Base-by-base conservation (phyloP, 2,113 vertebrate genomes). In the Dascyllus trimaculatus region DNA sequence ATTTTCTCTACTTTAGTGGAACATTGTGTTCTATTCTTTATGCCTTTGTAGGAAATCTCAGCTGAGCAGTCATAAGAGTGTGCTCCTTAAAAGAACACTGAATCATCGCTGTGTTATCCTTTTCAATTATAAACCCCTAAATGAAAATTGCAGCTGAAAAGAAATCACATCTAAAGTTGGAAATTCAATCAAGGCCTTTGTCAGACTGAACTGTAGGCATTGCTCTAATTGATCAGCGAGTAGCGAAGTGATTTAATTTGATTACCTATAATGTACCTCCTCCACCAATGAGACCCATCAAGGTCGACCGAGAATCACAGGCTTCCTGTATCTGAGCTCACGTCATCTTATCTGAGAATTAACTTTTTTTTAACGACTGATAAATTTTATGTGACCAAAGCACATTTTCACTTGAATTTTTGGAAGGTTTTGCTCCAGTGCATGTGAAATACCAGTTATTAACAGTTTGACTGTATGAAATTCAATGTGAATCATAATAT, bases 141-240 rank as follows among this genome's bases (percentile, higher is more conserved):
- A 54, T 62, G 54, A 56, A 84, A 88, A 72, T 61, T 63, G 74
- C 49, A 70, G 18, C 29, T 8, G 24, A 56, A 78, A 71, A 60
- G 13, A 82, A 82, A 78, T 62, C 26, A 59, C 25, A 78, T 80
- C 48, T 22, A 82, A 82, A 57, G 22, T 80, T 72, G 26, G 35
- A 58, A 81, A 86, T 81, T 77, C 51, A 79, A 80, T 81, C 72
- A 72, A 51, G n/a, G 53, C 38, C 19, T 63, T 32, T 70, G 53
- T 77, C 53, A 61, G n/a, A 11, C 17, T 17, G 17, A n/a, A 32
- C 54, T 35, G 32, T 18, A 35, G 48, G 73, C 57, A 70, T n/a
- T 25, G 49, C 17, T 56, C 45, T 79, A 73, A 64, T 67, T 73
- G 26, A 63, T 81, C 24, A 29, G 26, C 29, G 70, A 69, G 21